Base-by-base conservation (phyloP, 1,140 invertebrate genomes). In the Drosophila nannoptera region DNA sequence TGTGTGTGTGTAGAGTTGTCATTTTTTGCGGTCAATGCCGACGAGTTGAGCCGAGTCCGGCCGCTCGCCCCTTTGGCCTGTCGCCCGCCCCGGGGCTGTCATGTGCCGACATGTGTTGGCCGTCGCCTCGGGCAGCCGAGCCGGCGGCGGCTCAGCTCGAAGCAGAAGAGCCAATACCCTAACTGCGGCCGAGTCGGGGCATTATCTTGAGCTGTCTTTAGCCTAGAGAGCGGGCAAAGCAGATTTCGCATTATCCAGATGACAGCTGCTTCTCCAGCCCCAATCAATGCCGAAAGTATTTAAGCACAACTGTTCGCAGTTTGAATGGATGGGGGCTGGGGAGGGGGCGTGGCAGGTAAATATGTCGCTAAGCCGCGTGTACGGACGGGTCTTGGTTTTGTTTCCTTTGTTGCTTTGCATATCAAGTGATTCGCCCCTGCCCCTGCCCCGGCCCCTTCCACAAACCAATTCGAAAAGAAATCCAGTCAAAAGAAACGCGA, bases 1-100 rank as follows among this genome's bases (percentile, higher is more conserved):
- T 54, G 40, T 38, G 40, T 49, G 63, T 62, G n/a, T 38, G 4
- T 38, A 8, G 9, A n/a, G 12, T 55, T 50, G 22, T 48, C 32
- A 45, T 58, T 48, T 71, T 87, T 87, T 87, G 77, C 84, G 84
- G 84, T 87, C 84, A 87, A 86, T 87, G 84, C 72, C 81, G 75
- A 87, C 49, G 11, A 11, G 63, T 53, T 49, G 42, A 60, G n/a
- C 42, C 22, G 45, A 36, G 43, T 55, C 29, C 49, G 45, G 16
- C 61, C 16, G 22, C 35, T 22, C 48, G 40, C 35, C 65, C 38
- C 33, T 7, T 29, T 32, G 14, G 33, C 31, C 36, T 29, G 40
- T 12, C 40, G 0, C 38, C 62, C 53, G 42, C 43, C 32, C 9
- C 42, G 46, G 5, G 11, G 11, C 61, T 58, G 54, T 45, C 68